phyloP scores from a whole-genome alignment of 2,113 vertebrate species.

The Tonatia bakeri region DNA sequence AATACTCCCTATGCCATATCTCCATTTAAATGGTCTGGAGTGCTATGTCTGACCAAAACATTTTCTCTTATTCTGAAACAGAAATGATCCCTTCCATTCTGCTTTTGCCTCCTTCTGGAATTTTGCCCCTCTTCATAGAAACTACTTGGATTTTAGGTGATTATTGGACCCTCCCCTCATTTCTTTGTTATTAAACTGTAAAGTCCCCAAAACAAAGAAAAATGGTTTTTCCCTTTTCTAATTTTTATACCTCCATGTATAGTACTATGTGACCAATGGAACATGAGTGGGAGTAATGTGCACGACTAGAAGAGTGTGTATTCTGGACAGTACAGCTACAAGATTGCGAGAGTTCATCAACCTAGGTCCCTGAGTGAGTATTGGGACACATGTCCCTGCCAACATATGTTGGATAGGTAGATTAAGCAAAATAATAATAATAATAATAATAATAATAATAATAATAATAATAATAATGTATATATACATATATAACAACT shows the following conservation, averaged over 20 bases:
- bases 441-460: too few species aligned
- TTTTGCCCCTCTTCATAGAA: neutral
- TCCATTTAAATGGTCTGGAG: neutral
- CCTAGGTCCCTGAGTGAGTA: neutral
- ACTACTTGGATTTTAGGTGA: neutral
- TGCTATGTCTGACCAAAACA: neutral
- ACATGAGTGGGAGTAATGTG: neutral
- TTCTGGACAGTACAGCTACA: neutral
- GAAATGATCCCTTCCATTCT: neutral
- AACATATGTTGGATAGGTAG: neutral
- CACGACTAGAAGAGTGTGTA: neutral
- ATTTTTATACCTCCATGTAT: neutral
- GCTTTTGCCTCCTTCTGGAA: neutral
- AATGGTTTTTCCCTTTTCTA: neutral
- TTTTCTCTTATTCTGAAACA: neutral
- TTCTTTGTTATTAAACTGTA: neutral
- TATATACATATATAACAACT: neutral
- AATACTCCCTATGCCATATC: too few species aligned
- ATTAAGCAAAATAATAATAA: neutral
- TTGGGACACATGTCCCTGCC: neutral
- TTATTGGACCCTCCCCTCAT: neutral
- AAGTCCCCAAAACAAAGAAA: neutral
- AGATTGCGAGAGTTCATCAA: neutral
- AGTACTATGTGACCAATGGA: neutral
- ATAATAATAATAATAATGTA: too few species aligned